A percentile compares a stretch with the other conserved stretches of the same genome.
phyloP scores from a whole-genome alignment of 2,888 invertebrate genomes.

The Hedya salicella region DNA sequence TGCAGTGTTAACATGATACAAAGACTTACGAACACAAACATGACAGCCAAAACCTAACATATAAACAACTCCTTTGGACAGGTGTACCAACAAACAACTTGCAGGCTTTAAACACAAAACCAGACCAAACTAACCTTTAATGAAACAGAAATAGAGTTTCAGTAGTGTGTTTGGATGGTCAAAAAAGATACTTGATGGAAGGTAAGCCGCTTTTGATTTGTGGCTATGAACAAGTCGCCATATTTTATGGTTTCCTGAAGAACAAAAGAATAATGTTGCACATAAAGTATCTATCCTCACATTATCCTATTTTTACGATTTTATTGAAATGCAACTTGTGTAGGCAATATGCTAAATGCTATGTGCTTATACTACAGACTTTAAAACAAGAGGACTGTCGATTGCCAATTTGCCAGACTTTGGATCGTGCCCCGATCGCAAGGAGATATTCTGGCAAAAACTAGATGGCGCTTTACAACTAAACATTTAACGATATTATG shows the following conservation, averaged over 20 bases:
- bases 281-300: slow-evolving; percentile 37
- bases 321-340: slow-evolving; percentile 36
- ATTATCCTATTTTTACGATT: slow-evolving; percentile 36
- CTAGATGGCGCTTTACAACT: no score
- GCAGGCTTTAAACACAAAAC: neutral
- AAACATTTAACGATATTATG: no score
- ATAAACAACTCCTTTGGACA: slow-evolving; percentile 57
- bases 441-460: no score
- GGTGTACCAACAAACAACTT: slow-evolving; percentile 45
- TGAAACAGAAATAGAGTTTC: slow-evolving; percentile 35
- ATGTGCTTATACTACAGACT: no score
- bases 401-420: no score
- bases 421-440: no score
- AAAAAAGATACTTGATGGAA: slow-evolving; percentile 54
- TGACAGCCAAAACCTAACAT: slow-evolving; percentile 61
- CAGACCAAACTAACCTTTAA: slow-evolving; percentile 47
- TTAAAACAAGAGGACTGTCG: no score
- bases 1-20: slow-evolving; percentile 46
- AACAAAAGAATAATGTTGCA: slow-evolving; percentile 63
- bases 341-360: slow-evolving; percentile 16
- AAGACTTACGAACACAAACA: slow-evolving; percentile 70
- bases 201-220: slow-evolving; percentile 76
- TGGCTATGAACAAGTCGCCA: slow-evolving; percentile 67
- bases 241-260: slow-evolving; percentile 76
- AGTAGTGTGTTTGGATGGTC: slow-evolving; percentile 35